A percentile compares a stretch with the other conserved stretches of the same genome.
These are phyloP conservation scores for Isichthys henryi DNA, from an alignment of 2,113 vertebrate species.

Conservation along the genomic window DNA sequence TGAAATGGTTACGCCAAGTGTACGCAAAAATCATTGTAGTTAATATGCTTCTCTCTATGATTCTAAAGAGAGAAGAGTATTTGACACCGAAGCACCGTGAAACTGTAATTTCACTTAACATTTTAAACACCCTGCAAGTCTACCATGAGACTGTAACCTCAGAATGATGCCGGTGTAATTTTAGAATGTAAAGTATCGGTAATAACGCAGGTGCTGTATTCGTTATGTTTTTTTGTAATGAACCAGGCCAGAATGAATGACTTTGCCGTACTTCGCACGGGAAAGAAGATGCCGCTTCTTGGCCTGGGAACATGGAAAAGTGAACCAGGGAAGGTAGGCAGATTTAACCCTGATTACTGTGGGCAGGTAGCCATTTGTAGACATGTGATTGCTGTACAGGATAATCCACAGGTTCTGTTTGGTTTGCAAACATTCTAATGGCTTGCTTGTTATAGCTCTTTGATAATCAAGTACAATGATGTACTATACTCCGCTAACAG, in stretches of 20 bases:
- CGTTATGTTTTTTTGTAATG: slow-evolving; percentile 38
- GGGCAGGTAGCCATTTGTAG: background rate
- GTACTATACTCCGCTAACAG: background rate
- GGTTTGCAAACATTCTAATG: background rate
- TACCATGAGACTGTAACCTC: background rate
- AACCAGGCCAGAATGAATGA: slow-evolving; percentile 58
- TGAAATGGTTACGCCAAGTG: background rate
- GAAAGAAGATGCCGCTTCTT: slow-evolving; percentile 87
- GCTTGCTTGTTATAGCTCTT: background rate
- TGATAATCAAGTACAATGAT: background rate
- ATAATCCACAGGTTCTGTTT: background rate
- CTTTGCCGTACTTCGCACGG: slow-evolving; percentile 70
- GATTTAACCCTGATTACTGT: background rate
- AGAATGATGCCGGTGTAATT: background rate
- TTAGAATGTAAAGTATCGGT: background rate
- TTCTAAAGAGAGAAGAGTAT: background rate
- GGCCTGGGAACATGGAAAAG: slow-evolving; percentile 97
- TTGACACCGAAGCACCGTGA: background rate
- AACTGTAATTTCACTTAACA: background rate
- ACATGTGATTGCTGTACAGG: background rate
- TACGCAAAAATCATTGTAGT: background rate
- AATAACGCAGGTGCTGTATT: slow-evolving; percentile 6
- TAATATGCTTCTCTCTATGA: background rate
- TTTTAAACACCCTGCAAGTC: background rate
- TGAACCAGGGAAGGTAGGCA: slow-evolving; percentile 75